Evolutionary conservation across 30 jellyfish, hydroid and myxozoan genomes (phyloP), one percentile per base, ranked within the genome.

Genomic region (Aurelia aurita complex sp. Pacific): DNA sequence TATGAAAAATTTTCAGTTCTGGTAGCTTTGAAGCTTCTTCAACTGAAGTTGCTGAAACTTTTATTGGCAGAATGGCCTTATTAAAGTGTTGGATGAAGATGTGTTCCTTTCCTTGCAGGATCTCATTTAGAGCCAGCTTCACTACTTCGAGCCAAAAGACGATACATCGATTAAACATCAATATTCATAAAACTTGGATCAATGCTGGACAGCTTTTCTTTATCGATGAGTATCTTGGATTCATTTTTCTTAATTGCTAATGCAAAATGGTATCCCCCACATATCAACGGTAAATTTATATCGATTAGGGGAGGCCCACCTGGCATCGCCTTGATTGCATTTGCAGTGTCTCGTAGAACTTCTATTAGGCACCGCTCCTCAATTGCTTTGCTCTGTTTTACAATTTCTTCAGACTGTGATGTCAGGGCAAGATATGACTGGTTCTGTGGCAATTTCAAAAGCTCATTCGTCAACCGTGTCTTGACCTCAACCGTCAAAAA

Each of bases 111-210:
- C 76, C 76, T 50, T 17, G 19, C 46, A 0, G 19, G 38, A 67
- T 67, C 15, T 67, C 76, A 29, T 16, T 67, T 59, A 67, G n/a
- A 67, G 76, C 76, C 3, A 67, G 32, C 38, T 50, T 67, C n/a
- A 67, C 0, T 18, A 67, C 16, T 23, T 67, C 46, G 54, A 67
- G 3, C 76, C 76, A 67, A 67, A 67, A 67, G 19, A 23, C 38
- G 76, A 67, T 67, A 67, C 76, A 67, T 14, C 46, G 38, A 67
- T 67, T 67, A 1, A 67, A 67, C 57, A 17, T 67, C 54, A 23
- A 50, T 50, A 67, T 17, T 16, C 76, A 67, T 40, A 67, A 67
- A 67, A 50, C 54, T 67, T 50, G 38, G 55, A 23, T 67, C 43
- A 50, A 67, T 67, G 13, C 76, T 67, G 9, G 76, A 67, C 15